Conservation (phyloP, 2,113 vertebrate species). For the Rhabdomys dilectus region DNA sequence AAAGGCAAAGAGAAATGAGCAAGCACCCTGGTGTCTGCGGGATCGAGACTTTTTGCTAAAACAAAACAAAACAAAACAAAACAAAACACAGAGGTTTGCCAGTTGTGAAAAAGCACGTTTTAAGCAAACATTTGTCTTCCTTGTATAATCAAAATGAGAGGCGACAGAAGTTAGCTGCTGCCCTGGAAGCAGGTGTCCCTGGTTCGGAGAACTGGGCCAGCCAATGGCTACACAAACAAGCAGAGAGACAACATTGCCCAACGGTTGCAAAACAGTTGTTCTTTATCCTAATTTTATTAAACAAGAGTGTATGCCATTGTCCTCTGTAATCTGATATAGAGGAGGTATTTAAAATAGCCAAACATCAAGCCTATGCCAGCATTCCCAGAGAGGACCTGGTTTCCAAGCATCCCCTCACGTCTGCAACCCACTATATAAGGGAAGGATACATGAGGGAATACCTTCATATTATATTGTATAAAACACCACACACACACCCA, state of each 20-base stretch:
- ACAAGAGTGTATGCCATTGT: not conserved
- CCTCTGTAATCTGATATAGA: slow-evolving; percentile 10
- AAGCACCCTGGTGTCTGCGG: not conserved
- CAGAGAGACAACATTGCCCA: not conserved
- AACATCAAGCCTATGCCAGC: not conserved
- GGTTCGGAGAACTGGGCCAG: not conserved
- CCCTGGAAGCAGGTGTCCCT: not conserved
- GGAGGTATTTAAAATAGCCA: slow-evolving; percentile 18
- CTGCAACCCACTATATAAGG: not conserved
- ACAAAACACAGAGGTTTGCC: not conserved
- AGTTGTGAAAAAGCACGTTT: not conserved
- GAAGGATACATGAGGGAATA: not conserved
- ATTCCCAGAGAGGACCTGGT: not conserved
- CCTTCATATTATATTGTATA: not conserved
- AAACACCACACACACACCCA: not conserved
- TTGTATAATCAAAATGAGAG: not conserved
- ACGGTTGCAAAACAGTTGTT: slow-evolving; percentile 14
- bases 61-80: not conserved
- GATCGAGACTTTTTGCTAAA: not conserved
- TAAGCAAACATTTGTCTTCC: not conserved
- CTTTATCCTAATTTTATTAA: slow-evolving; percentile 60
- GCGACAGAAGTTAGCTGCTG: not conserved
- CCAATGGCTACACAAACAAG: not conserved
- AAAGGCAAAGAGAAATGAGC: slow-evolving; percentile 32
- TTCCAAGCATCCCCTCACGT: not conserved